Evolutionary conservation across 2,888 invertebrate species (phyloP), one percentile per base, ranked within the genome.

Genomic region (Chloromyia formosa): DNA sequence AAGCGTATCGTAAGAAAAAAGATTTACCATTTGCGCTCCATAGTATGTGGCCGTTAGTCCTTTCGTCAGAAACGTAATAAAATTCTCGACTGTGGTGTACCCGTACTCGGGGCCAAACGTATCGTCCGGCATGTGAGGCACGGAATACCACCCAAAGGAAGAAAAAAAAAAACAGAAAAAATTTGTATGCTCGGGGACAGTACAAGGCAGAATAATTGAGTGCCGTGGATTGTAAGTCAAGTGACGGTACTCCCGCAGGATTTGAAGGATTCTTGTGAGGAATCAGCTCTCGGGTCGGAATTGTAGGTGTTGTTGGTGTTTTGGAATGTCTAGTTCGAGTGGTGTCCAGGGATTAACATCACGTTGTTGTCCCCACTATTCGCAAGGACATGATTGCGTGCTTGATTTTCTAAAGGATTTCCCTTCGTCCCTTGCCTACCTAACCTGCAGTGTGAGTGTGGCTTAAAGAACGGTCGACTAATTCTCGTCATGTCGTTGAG

Each of bases 11-110:
- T 35, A 35, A 40, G 40, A 42, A 42, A 64, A 64, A 42, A 40
- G 62, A 64, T 40, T 40, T 42, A n/a, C 42, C 12, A 40, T 35
- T 35, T 35, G 27, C 27, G 27, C 27, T 35, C 27, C 27, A 64
- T 35, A 64, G 35, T 4, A n/a, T 42, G 18, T 18, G 42, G n/a
- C 16, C 22, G 14, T 40, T 35, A 64, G 27, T 64, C 40, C 62
- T 20, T 64, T 40, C 27, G 27, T 35, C 62, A 42, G 40, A 42
- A 64, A 64, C 40, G 16, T 42, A 64, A 64, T 64, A 64, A 42
- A 64, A 64, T 40, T 56, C 22, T 56, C 3, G 56, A 35, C 27
- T 35, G 56, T 18, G 56, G 22, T 16, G 56, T 35, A 56, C 16
- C 22, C 5, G 5, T 49, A 10, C 49, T 49, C 12, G 42, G 42